These are phyloP conservation scores for Spinus olivaceus DNA, from an alignment of 2,797 vertebrate species.

Conservation along the genomic window DNA sequence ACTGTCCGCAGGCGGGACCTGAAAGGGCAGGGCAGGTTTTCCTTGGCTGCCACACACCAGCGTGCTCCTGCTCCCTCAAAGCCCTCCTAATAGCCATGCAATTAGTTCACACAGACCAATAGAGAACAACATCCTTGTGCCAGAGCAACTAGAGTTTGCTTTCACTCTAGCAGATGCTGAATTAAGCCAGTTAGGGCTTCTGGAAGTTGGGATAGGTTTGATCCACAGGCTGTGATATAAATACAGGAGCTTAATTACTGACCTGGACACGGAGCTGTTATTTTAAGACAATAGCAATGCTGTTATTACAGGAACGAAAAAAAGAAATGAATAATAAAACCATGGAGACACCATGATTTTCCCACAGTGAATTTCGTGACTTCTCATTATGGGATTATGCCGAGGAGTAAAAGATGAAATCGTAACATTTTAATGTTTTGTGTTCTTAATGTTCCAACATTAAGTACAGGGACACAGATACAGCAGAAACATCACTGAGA, in stretches of 20 bases:
- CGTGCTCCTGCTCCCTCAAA: neutral
- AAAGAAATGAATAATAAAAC: neutral
- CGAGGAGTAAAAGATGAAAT: constrained; percentile 1
- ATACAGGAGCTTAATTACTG: neutral
- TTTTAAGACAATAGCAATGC: neutral
- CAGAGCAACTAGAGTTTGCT: neutral
- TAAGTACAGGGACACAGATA: neutral
- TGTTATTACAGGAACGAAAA: neutral
- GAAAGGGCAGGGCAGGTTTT: neutral
- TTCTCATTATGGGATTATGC: neutral
- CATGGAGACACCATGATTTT: neutral
- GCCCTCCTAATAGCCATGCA: fast-evolving
- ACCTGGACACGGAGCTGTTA: neutral
- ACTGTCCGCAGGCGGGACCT: neutral
- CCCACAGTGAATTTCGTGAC: neutral
- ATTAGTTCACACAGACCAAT: neutral
- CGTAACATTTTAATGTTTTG: neutral
- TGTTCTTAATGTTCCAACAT: neutral
- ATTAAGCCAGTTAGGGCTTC: neutral
- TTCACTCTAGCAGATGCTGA: neutral
- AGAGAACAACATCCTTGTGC: neutral
- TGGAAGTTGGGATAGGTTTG: neutral
- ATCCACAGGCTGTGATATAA: neutral
- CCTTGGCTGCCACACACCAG: neutral
- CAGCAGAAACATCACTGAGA: neutral